Evolutionary conservation across 2,888 invertebrate species (phyloP).

Genomic region (Fissipunctia ypsillon): DNA sequence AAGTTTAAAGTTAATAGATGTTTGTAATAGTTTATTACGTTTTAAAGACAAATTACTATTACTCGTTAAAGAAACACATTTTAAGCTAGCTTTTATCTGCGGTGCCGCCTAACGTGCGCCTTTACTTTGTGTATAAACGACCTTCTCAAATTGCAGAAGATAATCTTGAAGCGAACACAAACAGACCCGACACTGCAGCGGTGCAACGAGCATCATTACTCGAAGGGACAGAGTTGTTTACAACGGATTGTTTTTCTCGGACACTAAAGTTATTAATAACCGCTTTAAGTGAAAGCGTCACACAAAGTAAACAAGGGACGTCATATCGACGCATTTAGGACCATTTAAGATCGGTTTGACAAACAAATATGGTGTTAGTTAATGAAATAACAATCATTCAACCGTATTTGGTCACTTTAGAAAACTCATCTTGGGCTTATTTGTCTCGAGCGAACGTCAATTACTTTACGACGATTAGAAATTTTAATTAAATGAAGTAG

Average conservation of each 20-base stretch:
- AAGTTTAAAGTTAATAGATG: constrained; percentile 8
- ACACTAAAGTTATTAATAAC: constrained; percentile 41
- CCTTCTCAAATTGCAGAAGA: constrained; percentile 22
- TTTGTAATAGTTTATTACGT: constrained; percentile 9
- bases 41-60: constrained; percentile 4
- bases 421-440: constrained; percentile 54
- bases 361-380: constrained; percentile 51
- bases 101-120: neutral
- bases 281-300: constrained; percentile 53
- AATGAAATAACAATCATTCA: constrained; percentile 53
- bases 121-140: constrained; percentile 10
- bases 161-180: constrained; percentile 17
- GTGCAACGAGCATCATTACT: constrained; percentile 6
- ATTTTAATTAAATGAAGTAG: constrained; percentile 26
- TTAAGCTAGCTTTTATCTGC: constrained; percentile 23
- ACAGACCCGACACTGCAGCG: neutral
- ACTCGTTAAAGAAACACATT: constrained; percentile 14
- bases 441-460: constrained; percentile 33
- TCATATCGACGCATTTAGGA: constrained; percentile 49
- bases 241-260: constrained; percentile 45
- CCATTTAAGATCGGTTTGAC: constrained; percentile 42
- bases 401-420: constrained; percentile 58
- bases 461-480: constrained; percentile 36
- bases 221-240: constrained; percentile 40
- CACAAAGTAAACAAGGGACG: constrained; percentile 47